phyloP scores from a whole-genome alignment of 2,888 invertebrate genomes.

The Agrilus cyanescens region DNA sequence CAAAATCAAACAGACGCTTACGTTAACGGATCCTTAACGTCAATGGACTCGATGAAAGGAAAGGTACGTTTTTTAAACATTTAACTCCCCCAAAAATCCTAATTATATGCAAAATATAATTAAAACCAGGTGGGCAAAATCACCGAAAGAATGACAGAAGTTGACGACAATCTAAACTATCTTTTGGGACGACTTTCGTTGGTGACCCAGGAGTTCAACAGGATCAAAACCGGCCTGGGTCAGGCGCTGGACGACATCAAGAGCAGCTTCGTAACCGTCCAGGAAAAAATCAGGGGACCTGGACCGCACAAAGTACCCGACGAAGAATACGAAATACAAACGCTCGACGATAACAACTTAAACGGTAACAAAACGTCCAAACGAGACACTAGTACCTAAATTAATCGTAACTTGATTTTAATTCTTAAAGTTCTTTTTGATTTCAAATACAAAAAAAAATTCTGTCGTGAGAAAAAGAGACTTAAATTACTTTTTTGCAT shows the following conservation, averaged over 20 bases:
- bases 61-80: slow-evolving; percentile 40
- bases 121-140: slow-evolving; percentile 56
- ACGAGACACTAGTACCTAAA: background rate
- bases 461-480: no score
- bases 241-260: slow-evolving; percentile 60
- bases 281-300: slow-evolving; percentile 40
- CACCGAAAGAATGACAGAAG: slow-evolving; percentile 62
- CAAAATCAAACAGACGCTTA: slow-evolving; percentile 67
- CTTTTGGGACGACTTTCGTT: slow-evolving; percentile 66
- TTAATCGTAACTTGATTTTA: background rate
- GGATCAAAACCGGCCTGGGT: slow-evolving; percentile 64
- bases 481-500: no score
- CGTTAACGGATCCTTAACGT: slow-evolving; percentile 64
- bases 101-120: background rate
- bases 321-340: slow-evolving; percentile 18
- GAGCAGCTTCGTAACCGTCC: slow-evolving; percentile 50
- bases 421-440: background rate
- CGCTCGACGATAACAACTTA: background rate
- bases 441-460: no score
- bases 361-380: background rate
- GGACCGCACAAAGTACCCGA: slow-evolving; percentile 45
- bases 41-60: slow-evolving; percentile 67
- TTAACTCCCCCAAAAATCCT: background rate
- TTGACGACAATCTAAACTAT: slow-evolving; percentile 73
- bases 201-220: slow-evolving; percentile 74